Base-by-base conservation (phyloP, 2,797 vertebrate species). In the Oreochromis grahami region DNA sequence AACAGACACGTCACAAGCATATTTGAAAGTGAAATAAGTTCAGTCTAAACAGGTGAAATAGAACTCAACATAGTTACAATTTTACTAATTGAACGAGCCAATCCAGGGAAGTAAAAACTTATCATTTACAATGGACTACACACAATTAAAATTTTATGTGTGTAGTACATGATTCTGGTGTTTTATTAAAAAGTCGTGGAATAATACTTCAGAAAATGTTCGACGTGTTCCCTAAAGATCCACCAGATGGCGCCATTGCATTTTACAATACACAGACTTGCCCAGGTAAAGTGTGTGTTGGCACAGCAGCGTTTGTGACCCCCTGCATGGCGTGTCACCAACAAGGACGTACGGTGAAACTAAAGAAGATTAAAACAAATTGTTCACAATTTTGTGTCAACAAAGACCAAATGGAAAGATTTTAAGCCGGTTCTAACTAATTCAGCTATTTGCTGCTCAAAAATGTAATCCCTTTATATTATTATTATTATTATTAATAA, bases 241-340 rank as follows among this genome's bases (percentile, higher is more conserved):
- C 93, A 87, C 76, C 8, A 93, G 94, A 77, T 90, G 94, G 90
- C 88, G 89, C 85, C 85, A 77, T 78, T 53, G 90, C 7, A 36
- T 78, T 84, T 77, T 2, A 17, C 4, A 84, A 80, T 19, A 63
- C 74, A 3, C 26, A 4, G 7, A 14, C 2, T 36, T 63, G 10
- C 2, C 34, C 13, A 65, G 36, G 12, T 58, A 3, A 8, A 3
- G 74, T 4, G 45, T 2, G 50, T 32, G 9, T 34, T 63, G 81
- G 65, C 63, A 2, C 45, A 38, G 80, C 77, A 70, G 56, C 77
- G 51, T 77, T 87, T 56, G 53, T 79, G 83, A 77, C 41, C 50
- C 45, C 45, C 4, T 56, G 32, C 51, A 21, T 8, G 56, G 26
- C 77, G 43, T 6, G 32, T 68, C 72, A 76, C 77, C 77, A 65